Evolutionary conservation across 2,888 invertebrate species (phyloP), one percentile per base, ranked within the genome.

Genomic region (Agrilus cyanescens): DNA sequence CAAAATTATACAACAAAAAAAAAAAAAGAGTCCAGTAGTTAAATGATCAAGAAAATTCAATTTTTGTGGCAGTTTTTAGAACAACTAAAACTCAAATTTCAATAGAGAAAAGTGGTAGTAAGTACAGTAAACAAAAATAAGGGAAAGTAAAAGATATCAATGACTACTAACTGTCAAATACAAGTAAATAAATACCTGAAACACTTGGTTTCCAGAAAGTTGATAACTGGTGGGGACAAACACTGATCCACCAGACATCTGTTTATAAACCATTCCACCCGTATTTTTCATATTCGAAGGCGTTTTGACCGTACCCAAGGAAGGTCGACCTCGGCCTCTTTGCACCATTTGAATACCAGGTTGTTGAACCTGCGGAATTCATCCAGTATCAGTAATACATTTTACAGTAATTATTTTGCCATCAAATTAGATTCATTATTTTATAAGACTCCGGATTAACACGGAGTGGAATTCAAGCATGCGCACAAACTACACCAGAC

Each of bases 191-290:
- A 25, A 25, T 65, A 80, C 80, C 72, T 76, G 75, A 66, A 74
- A 78, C 53, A 78, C 67, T 59, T 79, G 77, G 61, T 75, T 77
- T 51, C 73, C 74, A 51, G 71, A 67, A 49, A 77, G 66, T 50
- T 74, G 75, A 59, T 77, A 80, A 45, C 74, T 74, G 8, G 75
- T 71, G 12, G 78, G 74, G 43, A 76, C 68, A 52, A 74, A 60
- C 36, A 77, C 69, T 41, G 69, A 68, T 2, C 60, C 60, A 46
- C 73, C 70, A 37, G 72, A 71, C 15, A 77, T 68, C 52, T 79
- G 79, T 67, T 82, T 78, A 55, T 82, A 81, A 70, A 84, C 75
- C 66, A 83, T 78, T 40, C 78, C 79, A 4, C 55, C 49, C 7
- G 67, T 62, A 40, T 67, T 62, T 37, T 60, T 50, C 40, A 60